Evolutionary conservation across 2,888 invertebrate genomes (phyloP), one percentile per base, ranked within the genome.

Genomic region (Odontocerum albicorne): DNA sequence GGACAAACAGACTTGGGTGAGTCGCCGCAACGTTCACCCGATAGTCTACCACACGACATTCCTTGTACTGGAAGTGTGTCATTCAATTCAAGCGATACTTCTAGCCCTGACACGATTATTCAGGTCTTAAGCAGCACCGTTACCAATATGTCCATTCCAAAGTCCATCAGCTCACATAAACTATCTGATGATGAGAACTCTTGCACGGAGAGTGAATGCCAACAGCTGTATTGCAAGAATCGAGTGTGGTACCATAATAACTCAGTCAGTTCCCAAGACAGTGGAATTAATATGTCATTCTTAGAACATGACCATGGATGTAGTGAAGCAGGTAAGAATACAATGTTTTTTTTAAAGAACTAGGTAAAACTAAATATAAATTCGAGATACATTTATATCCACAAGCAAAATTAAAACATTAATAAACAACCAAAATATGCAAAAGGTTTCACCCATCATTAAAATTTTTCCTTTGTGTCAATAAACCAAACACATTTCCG

Each of bases 241-340:
- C 80, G 83, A 64, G 76, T 77, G 19, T 82, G 85, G 70, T 84
- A 85, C 57, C 81, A 84, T 63, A 84, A 86, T 45, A 83, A 84
- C 55, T 85, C 86, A 49, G 80, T 86, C 46, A 87, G 88, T 65
- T 88, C 87, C 3, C 88, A 88, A 68, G 89, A 89, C 67, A 88
- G 88, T 64, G 88, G 88, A 1, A 88, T 89, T 52, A 88, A 88
- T 66, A 74, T 88, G 71, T 83, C 84, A 8, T 87, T 87, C 68
- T 83, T 84, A 43, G 88, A 88, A 63, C 81, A 81, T 8, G 87
- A 87, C 53, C 43, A 43, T 33, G 75, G 81, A n/a, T 80, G 71
- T 65, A 63, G 77, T 54, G 55, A 55, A 17, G 33, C 40, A 49
- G 49, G 55, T 55, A 21, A 55, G 54, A 21, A n/a, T n/a, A n/a